These are phyloP conservation scores for Heliconius cydno DNA, from an alignment of 2,888 invertebrate genomes.

Conservation along the genomic window DNA sequence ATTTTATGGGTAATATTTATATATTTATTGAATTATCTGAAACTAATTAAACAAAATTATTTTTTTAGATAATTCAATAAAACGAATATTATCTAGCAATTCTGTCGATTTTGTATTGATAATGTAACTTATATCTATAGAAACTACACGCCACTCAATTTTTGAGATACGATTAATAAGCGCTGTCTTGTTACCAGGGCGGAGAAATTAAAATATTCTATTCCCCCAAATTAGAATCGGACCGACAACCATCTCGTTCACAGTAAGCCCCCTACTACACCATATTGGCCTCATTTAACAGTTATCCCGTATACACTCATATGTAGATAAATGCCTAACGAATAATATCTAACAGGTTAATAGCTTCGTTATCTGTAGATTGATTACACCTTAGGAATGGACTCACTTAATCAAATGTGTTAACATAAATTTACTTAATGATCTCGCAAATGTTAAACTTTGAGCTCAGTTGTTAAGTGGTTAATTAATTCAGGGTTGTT, in stretches of 20 bases:
- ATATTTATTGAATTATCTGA: no score
- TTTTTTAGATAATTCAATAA: no score
- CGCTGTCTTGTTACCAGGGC: neutral
- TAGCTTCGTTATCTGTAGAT: slow-evolving; percentile 16
- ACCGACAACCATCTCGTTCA: neutral
- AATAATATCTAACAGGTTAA: slow-evolving; percentile 13
- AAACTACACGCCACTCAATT: no score
- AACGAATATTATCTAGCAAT: no score
- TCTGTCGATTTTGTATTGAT: no score
- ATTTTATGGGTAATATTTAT: no score
- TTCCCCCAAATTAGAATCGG: neutral
- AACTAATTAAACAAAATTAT: no score
- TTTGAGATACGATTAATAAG: no score
- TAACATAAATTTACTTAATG: slow-evolving; percentile 7
- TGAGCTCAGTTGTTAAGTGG: neutral
- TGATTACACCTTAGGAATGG: slow-evolving; percentile 1
- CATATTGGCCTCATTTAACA: neutral
- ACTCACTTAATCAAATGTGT: slow-evolving; percentile 19
- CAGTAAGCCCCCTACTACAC: neutral
- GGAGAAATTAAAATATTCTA: neutral
- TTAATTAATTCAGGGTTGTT: neutral
- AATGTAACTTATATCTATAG: no score
- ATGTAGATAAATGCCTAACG: slow-evolving; percentile 14
- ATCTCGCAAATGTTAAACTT: neutral
- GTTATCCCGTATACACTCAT: neutral